A percentile compares a stretch with the other conserved stretches of the same genome.
Evolutionary conservation across 2,888 invertebrate genomes (phyloP).

Genomic region (Steromphala cineraria): DNA sequence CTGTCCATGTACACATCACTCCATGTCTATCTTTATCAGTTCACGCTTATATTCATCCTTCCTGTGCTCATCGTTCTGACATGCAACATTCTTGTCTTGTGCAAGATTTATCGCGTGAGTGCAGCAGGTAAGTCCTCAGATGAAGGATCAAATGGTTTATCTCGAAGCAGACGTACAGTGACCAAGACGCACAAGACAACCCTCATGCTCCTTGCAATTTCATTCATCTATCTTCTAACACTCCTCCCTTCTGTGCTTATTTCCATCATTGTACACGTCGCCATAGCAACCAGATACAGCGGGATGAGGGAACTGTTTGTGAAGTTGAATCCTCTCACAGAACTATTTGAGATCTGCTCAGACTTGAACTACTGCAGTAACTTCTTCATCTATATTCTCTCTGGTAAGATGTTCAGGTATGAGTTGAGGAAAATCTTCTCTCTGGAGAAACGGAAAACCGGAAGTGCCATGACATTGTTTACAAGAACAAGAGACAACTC

Average conservation of each 20-base stretch:
- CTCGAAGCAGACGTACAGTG: constrained; percentile 20
- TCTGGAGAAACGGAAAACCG: constrained; percentile 13
- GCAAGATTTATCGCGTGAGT: constrained; percentile 52
- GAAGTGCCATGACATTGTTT: too few species aligned
- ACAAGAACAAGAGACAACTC: too few species aligned
- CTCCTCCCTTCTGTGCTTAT: constrained; percentile 59
- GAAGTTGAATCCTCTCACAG: constrained; percentile 42
- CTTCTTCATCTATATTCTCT: constrained; percentile 69
- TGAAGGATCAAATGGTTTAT: not conserved
- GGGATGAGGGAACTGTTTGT: constrained; percentile 36
- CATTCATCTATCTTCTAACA: constrained; percentile 62
- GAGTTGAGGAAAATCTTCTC: constrained; percentile 52
- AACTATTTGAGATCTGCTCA: constrained; percentile 53
- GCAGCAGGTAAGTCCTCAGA: constrained; percentile 15
- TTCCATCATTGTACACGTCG: constrained; percentile 54
- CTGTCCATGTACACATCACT: constrained; percentile 54
- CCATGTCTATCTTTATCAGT: constrained; percentile 66
- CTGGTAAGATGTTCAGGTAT: constrained; percentile 60
- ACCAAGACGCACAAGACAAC: constrained; percentile 55
- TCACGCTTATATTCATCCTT: constrained; percentile 58
- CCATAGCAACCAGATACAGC: constrained; percentile 32
- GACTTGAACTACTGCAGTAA: constrained; percentile 64
- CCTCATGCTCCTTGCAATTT: constrained; percentile 63
- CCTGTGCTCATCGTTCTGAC: constrained; percentile 65
- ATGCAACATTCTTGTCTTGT: constrained; percentile 64